Percentiles rank a stretch among this genome's conserved stretches.
Conservation (phyloP, 1,140 invertebrate species). For the Hyles vespertilio region DNA sequence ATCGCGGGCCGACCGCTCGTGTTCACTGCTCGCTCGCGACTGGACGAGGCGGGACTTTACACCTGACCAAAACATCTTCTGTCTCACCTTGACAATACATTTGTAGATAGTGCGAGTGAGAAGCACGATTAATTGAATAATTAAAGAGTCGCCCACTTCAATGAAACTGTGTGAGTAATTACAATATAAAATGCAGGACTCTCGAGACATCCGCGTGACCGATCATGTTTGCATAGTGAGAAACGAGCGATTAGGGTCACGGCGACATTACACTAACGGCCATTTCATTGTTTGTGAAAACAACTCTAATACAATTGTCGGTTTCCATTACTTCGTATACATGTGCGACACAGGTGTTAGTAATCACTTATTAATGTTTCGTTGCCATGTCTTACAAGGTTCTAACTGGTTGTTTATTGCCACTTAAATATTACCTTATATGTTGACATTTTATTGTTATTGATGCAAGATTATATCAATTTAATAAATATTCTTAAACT, state of each 20-base stretch:
- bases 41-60: constrained; percentile 29
- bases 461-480: too few species aligned
- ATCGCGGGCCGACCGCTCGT: constrained; percentile 60
- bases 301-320: too few species aligned
- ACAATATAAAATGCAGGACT: constrained; percentile 47
- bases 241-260: constrained; percentile 46
- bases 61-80: constrained; percentile 9
- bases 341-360: constrained; percentile 22
- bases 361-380: too few species aligned
- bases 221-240: constrained; percentile 47
- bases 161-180: constrained; percentile 55
- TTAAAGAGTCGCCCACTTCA: constrained; percentile 50
- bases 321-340: too few species aligned
- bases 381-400: too few species aligned
- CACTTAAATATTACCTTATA: too few species aligned
- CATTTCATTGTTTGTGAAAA: too few species aligned
- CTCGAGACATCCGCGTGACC: constrained; percentile 32
- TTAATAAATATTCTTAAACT: too few species aligned
- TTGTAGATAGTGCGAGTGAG: constrained; percentile 17
- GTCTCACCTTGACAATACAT: background rate
- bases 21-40: constrained; percentile 43
- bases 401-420: too few species aligned
- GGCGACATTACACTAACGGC: constrained; percentile 33
- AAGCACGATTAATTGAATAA: constrained; percentile 54
- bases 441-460: too few species aligned